Evolutionary conservation across 1,140 invertebrate species (phyloP), one percentile per base, ranked within the genome.

Genomic region (Brachionus calyciflorus): DNA sequence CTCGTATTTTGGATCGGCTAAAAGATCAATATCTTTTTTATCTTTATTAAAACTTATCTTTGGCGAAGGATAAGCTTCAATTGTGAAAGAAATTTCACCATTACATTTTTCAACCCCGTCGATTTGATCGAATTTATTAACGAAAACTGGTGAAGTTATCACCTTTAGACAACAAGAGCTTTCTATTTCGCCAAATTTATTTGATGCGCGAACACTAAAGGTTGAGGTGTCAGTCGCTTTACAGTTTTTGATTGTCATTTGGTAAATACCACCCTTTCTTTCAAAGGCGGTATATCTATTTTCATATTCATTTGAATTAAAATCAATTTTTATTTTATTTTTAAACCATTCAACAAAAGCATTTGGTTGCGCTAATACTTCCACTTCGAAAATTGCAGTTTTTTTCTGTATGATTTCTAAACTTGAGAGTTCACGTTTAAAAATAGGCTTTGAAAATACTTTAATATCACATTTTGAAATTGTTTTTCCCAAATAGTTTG

Each of bases 141-240:
- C 14, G 24, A 81, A 51, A 2, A 26, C 1, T 26, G 80, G 79
- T 14, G 78, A 41, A 12, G 63, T 78, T 10, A 77, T 73, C 2
- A 57, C 19, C 3, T 3, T 3, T 3, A 85, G 80, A 33, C 82
- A 80, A 17, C 83, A 83, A 17, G 79, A 79, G 70, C 84, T 86
- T 2, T 93, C 91, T n/a, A 92, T 91, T 81, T 90, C 91, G 1
- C 94, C 95, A 7, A 92, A 93, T 69, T 90, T 88, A 83, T 99
- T 99, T 1, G 86, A 88, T 5, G 93, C 94, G 1, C 89, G 89
- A 81, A 93, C 94, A 55, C 90, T 90, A 85, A 98, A 99, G 21
- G 88, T 87, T 9, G 94, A 96, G 40, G 90, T 91, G 85, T 98
- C 95, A 12, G 86, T 81, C 19, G 88, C 87, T 73, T 87, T 89